Evolutionary conservation across 2,888 invertebrate species (phyloP), one percentile per base, ranked within the genome.

Genomic region (Eustalomyia histrio): DNA sequence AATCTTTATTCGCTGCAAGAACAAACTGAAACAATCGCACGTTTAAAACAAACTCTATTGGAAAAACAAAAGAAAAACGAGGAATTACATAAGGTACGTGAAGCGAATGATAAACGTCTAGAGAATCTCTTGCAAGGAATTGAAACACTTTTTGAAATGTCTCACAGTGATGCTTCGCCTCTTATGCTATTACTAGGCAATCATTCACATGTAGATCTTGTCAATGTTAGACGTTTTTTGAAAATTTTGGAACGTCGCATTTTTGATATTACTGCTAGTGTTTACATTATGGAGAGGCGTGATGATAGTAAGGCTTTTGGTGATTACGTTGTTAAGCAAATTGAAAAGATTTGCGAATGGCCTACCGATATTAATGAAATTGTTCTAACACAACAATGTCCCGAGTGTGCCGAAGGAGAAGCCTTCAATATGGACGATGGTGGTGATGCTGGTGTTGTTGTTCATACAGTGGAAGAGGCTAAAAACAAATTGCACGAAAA

Each of bases 141-240:
- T 3, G 85, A 86, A 33, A 84, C 83, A 1, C 83, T 90, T 0
- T 89, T 89, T 76, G 91, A 92, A 39, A 85, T 92, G 60, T 90
- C 92, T 14, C 90, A 90, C 84, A 91, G 92, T 64, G 92, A 93
- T 86, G 86, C 89, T 71, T 86, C 91, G 16, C 92, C 93, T 61
- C 84, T 93, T 61, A 79, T 92, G 72, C 84, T 92, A 0, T 87
- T 93, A 14, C 87, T 93, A 52, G 91, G 94, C n/a, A 89, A 93
- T 89, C 90, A 94, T 89, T 89, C 91, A 83, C 90, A 92, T 85
- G 88, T 94, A 85, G 90, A 94, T 88, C 91, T 91, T 52, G 92
- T 92, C 87, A 93, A 93, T 85, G 91, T 92, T 2, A 84, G 89
- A 18, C 91, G 92, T 73, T 93, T 92, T 85, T 88, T 93, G 0